phyloP scores from a whole-genome alignment of 2,888 invertebrate genomes.

The Tachina grossa region DNA sequence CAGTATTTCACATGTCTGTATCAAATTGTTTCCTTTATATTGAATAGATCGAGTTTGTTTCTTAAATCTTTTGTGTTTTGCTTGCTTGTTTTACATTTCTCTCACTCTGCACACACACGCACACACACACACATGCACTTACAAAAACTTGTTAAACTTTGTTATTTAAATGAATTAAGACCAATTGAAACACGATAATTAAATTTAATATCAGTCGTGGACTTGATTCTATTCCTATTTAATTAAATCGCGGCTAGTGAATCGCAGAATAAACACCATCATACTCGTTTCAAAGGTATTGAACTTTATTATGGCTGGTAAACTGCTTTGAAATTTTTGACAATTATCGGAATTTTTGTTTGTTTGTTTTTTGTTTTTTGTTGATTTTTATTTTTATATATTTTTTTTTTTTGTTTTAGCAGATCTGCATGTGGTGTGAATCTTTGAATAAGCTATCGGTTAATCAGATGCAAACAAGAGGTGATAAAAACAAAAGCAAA shows the following conservation, averaged over 20 bases:
- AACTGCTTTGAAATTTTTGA: slow-evolving; percentile 3
- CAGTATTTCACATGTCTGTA: too few species aligned
- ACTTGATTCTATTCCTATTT: background rate
- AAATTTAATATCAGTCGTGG: background rate
- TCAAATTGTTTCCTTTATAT: too few species aligned
- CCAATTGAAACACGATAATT: background rate
- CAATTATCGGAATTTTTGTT: background rate
- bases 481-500: slow-evolving; percentile 5
- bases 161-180: background rate
- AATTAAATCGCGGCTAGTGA: background rate
- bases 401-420: background rate
- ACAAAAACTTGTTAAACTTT: background rate
- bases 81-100: background rate
- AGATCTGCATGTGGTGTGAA: background rate
- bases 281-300: background rate
- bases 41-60: background rate
- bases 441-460: background rate
- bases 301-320: background rate
- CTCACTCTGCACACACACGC: background rate
- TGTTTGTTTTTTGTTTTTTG: background rate
- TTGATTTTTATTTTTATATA: background rate
- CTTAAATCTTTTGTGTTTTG: slow-evolving; percentile 24
- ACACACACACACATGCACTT: too few species aligned
- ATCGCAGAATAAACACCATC: background rate
- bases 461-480: slow-evolving; percentile 17